These are phyloP conservation scores for Lates japonicus DNA, from an alignment of 2,797 vertebrate species.

Conservation along the genomic window DNA sequence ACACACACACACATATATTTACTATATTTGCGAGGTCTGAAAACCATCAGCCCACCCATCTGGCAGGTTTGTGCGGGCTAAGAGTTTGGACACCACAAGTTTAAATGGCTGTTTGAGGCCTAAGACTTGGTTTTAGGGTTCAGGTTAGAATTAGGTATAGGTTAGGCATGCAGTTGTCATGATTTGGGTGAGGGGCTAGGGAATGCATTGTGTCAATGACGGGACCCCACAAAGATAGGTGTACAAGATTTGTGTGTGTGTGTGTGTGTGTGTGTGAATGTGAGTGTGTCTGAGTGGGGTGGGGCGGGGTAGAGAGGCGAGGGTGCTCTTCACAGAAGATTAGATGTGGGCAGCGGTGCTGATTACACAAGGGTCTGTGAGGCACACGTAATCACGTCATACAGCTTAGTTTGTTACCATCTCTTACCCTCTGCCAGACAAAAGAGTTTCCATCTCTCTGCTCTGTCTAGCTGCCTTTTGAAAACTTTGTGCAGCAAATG, in stretches of 20 bases:
- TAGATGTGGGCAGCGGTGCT: conserved; percentile 76
- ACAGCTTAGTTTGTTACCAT: conserved; percentile 66
- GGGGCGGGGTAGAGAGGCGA: conserved; percentile 22
- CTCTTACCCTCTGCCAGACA: conserved; percentile 50
- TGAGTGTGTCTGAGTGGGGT: background rate
- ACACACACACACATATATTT: no score
- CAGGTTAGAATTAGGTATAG: no score
- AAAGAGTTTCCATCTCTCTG: conserved; percentile 58
- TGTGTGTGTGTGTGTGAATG: background rate
- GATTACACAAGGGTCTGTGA: conserved; percentile 83
- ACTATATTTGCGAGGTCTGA: no score
- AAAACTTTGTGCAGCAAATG: conserved; percentile 51
- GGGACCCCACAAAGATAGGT: no score
- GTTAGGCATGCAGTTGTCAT: no score
- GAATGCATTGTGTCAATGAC: no score
- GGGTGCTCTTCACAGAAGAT: conserved; percentile 74
- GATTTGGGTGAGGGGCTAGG: no score
- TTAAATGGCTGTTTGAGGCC: no score
- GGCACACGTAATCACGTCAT: conserved; percentile 74
- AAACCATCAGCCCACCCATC: no score
- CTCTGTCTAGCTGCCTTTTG: conserved; percentile 28
- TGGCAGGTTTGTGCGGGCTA: no score
- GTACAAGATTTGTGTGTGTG: conserved; percentile 1
- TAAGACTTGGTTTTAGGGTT: no score
- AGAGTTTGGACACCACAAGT: background rate